Evolutionary conservation across 1,140 invertebrate species (phyloP).

Genomic region (Linepithema humile): DNA sequence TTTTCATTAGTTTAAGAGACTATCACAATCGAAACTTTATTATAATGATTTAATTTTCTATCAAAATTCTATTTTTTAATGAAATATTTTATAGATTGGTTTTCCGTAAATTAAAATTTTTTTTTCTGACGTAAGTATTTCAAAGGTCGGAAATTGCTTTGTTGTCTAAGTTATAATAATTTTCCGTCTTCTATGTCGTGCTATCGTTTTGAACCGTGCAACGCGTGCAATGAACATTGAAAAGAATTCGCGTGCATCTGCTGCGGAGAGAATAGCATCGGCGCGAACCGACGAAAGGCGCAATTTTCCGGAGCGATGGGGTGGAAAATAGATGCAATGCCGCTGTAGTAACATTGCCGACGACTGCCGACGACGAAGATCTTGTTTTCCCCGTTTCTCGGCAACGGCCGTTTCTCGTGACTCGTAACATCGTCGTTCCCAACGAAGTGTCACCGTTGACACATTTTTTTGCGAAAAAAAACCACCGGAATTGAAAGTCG

Average conservation of each 20-base stretch:
- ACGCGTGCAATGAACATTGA: not conserved
- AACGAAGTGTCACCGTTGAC: not conserved
- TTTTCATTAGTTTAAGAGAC: no score
- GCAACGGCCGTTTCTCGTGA: not conserved
- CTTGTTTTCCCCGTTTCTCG: slow-evolving; percentile 20
- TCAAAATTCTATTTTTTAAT: not conserved
- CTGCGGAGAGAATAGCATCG: slow-evolving; percentile 7
- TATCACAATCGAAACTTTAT: not conserved
- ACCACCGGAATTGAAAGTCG: not conserved
- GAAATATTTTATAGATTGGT: not conserved
- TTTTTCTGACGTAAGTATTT: not conserved
- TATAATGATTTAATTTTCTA: not conserved
- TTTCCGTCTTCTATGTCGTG: not conserved
- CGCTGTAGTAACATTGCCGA: slow-evolving; percentile 1
- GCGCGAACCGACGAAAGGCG: slow-evolving; percentile 27
- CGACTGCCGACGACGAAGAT: slow-evolving; percentile 2
- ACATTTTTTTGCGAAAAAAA: not conserved
- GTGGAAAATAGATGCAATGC: slow-evolving; percentile 74
- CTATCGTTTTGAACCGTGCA: not conserved
- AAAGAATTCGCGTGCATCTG: slow-evolving; percentile 17
- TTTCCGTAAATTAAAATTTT: not conserved
- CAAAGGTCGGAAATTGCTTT: no score
- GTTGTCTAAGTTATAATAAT: not conserved
- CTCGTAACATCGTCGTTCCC: not conserved
- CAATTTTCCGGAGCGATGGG: slow-evolving; percentile 76